Conservation (phyloP, 2,888 invertebrate species). For the Nesidiocoris tenuis region DNA sequence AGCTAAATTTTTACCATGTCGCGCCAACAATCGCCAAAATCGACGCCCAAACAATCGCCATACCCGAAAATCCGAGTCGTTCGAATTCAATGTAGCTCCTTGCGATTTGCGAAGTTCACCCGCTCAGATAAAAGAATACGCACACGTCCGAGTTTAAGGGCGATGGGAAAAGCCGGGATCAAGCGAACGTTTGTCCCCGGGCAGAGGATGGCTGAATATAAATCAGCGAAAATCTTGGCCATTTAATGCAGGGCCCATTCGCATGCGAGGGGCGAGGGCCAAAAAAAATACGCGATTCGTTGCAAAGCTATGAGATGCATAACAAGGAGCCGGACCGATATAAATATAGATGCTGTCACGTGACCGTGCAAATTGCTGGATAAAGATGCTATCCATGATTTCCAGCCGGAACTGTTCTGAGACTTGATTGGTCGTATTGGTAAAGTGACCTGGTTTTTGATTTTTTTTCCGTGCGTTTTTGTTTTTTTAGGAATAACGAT, state of each 20-base stretch:
- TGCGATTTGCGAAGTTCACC: too few relatives aligned
- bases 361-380: not conserved
- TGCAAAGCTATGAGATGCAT: not conserved
- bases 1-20: too few relatives aligned
- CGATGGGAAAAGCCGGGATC: not conserved
- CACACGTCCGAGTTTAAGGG: not conserved
- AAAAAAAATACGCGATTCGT: not conserved
- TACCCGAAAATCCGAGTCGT: too few relatives aligned
- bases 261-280: not conserved
- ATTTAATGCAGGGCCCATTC: not conserved
- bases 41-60: too few relatives aligned
- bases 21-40: too few relatives aligned
- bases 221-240: not conserved
- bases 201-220: not conserved
- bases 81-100: too few relatives aligned
- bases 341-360: not conserved
- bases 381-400: too few relatives aligned
- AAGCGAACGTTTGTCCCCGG: not conserved
- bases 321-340: not conserved
- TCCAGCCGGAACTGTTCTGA: too few relatives aligned
- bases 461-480: too few relatives aligned
- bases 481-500: too few relatives aligned
- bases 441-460: too few relatives aligned
- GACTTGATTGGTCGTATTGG: too few relatives aligned
- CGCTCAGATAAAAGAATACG: not conserved